phyloP scores from a whole-genome alignment of 2,888 invertebrate genomes.

The Caenorhabditis sp. region DNA sequence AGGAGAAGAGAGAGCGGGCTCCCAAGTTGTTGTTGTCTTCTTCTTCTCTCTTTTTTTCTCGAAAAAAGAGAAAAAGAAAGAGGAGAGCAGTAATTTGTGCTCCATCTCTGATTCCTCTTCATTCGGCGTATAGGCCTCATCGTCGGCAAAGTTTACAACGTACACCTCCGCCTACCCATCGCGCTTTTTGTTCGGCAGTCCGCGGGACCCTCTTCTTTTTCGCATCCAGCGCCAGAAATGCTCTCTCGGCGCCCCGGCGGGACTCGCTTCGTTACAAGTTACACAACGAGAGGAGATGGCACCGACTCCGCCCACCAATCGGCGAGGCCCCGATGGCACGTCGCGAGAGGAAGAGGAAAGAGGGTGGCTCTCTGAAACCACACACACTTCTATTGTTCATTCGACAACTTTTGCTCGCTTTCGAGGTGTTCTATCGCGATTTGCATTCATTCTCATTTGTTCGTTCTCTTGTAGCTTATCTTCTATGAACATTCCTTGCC shows the following conservation, averaged over 20 bases:
- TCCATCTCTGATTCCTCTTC: constrained; percentile 43
- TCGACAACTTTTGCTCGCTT: background rate
- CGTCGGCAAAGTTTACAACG: constrained; percentile 44
- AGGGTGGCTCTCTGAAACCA: constrained; percentile 43
- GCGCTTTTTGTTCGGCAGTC: constrained; percentile 73
- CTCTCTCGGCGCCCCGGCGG: constrained; percentile 10
- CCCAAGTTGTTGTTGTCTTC: constrained; percentile 45
- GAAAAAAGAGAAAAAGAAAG: constrained; percentile 30
- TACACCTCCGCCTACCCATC: constrained; percentile 68
- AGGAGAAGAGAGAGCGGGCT: background rate
- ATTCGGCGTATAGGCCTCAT: constrained; percentile 22
- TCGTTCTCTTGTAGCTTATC: too few relatives aligned
- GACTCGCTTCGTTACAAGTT: constrained; percentile 51
- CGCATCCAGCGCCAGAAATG: constrained; percentile 17
- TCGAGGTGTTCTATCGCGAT: too few relatives aligned
- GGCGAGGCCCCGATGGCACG: constrained; percentile 37
- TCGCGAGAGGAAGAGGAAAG: too few relatives aligned
- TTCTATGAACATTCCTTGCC: background rate
- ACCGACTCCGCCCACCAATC: constrained; percentile 40
- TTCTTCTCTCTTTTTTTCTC: constrained; percentile 14
- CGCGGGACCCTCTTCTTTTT: constrained; percentile 42
- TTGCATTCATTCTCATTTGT: background rate
- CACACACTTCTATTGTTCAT: constrained; percentile 53
- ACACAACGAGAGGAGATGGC: constrained; percentile 43
- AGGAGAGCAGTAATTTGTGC: constrained; percentile 52